Evolutionary conservation across 1,140 invertebrate species (phyloP), one percentile per base, ranked within the genome.

Genomic region (Drosophila lacteicornis): DNA sequence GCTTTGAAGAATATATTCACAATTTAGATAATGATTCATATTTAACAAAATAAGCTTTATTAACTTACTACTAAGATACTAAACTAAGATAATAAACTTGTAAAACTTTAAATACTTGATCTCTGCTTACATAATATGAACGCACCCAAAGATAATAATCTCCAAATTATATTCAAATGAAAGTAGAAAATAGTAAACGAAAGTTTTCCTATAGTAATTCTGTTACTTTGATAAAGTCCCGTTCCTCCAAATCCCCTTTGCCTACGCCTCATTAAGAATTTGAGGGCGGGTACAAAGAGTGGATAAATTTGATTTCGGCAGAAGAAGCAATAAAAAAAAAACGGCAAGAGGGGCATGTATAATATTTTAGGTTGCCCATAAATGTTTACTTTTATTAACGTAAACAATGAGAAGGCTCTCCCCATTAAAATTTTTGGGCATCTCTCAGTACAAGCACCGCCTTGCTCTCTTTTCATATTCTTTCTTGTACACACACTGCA

Each of bases 381-480:
- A 66, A 73, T 73, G 49, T 71, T 71, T 71, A 73, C 36, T 15
- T 49, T 70, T 42, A 57, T 71, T 42, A 58, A 73, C 19, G 66
- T 73, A 73, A 73, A 73, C 67, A 73, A 13, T 59, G 12, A 2
- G 13, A 19, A 30, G 12, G 27, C 25, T 33, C 36, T 73, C 45
- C 17, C 15, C 30, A 58, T n/a, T 53, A 30, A 53, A 56, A 42
- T 27, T 13, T 38, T 55, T 49, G 13, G 27, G 22, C 7, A 43
- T 25, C 62, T 43, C 66, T 33, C 11, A 55, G 42, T 17, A 40
- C 6, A 53, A 22, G 17, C 47, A 50, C 22, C 36, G 49, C 30
- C 22, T 47, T n/a, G 45, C n/a, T 49, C 11, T 46, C 30, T 42
- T 55, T 15, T 11, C 9, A 36, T 36, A 17, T 25, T 42, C 36